A percentile compares a stretch with the other conserved stretches of the same genome.
Conservation (phyloP, 2,797 vertebrate species). For the Atherinosoma microstoma region DNA sequence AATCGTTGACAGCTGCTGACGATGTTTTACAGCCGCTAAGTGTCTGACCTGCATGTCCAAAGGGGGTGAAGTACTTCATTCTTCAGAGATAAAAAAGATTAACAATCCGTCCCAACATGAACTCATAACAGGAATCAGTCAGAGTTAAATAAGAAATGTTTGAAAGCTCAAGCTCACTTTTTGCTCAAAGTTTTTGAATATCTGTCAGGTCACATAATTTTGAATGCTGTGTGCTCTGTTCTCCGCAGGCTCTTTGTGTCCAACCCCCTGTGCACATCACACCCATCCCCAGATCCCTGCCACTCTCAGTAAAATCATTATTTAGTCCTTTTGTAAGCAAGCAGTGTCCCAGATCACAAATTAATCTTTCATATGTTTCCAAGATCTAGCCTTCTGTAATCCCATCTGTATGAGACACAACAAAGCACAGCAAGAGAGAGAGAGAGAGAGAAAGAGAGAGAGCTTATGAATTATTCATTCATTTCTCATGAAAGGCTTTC, state of each 20-base stretch:
- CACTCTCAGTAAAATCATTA: constrained; percentile 86
- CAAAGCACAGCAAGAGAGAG: constrained; percentile 83
- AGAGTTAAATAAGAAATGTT: constrained; percentile 25
- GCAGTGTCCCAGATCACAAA: constrained; percentile 86
- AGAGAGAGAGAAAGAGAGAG: constrained; percentile 70
- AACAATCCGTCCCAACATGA: constrained; percentile 21
- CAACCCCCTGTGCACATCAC: constrained; percentile 66
- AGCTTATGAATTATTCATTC: constrained; percentile 86
- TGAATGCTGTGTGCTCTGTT: constrained; percentile 36
- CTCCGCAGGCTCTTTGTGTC: constrained; percentile 68
- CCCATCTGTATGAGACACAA: constrained; percentile 88
- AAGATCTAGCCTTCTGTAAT: constrained; percentile 89
- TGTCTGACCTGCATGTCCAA: constrained; percentile 39
- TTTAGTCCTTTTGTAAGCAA: constrained; percentile 89
- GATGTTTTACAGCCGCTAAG: constrained; percentile 32
- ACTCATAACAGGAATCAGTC: constrained; percentile 33
- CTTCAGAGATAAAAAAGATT: constrained; percentile 43
- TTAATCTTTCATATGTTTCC: constrained; percentile 91
- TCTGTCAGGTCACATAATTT: constrained; percentile 69
- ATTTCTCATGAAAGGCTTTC: constrained; percentile 88
- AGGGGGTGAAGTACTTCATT: constrained; percentile 16
- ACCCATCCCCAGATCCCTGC: constrained; percentile 74
- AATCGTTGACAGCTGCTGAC: constrained; percentile 40
- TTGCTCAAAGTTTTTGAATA: constrained; percentile 58
- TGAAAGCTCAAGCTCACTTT: constrained; percentile 55